Conservation (phyloP, 2,888 invertebrate genomes). For the Palloptera scutellata region DNA sequence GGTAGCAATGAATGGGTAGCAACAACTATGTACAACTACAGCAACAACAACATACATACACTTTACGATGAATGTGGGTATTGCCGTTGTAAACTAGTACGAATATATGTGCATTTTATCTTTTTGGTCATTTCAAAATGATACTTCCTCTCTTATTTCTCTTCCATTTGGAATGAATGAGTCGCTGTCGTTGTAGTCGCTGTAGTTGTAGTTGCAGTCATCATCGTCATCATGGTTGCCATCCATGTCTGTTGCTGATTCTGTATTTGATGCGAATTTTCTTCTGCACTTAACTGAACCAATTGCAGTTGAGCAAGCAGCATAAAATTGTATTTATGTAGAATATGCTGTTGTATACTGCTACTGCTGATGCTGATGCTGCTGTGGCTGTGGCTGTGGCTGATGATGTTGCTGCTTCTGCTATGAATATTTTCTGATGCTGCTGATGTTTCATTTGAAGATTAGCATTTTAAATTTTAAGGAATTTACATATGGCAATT, state of each 20-base stretch:
- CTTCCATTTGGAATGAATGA: not conserved
- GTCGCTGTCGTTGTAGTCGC: conserved; percentile 14
- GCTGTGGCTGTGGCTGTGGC: conserved; percentile 7
- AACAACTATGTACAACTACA: conserved; percentile 1
- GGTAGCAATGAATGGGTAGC: not conserved
- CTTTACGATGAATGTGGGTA: conserved; percentile 1
- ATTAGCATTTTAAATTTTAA: too few species aligned
- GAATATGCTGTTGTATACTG: conserved; percentile 5
- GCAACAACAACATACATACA: conserved; percentile 20
- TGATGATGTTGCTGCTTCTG: conserved; percentile 8
- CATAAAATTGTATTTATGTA: conserved; percentile 23
- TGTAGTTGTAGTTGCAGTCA: not conserved
- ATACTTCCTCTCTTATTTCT: conserved; percentile 6
- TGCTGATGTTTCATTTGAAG: too few species aligned
- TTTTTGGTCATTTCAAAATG: conserved; percentile 18
- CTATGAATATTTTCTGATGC: not conserved
- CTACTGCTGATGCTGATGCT: conserved; percentile 8
- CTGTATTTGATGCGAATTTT: conserved; percentile 1
- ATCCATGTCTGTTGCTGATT: conserved; percentile 11
- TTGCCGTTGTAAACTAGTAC: conserved; percentile 1
- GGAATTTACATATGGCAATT: too few species aligned
- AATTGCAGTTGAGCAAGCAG: conserved; percentile 34
- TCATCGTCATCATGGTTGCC: conserved; percentile 8
- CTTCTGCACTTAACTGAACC: conserved; percentile 33
- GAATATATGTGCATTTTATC: conserved; percentile 31